A percentile compares a stretch with the other conserved stretches of the same genome.
These are phyloP conservation scores for Mionectes macconnelli DNA, from an alignment of 2,113 vertebrate species.

Conservation along the genomic window DNA sequence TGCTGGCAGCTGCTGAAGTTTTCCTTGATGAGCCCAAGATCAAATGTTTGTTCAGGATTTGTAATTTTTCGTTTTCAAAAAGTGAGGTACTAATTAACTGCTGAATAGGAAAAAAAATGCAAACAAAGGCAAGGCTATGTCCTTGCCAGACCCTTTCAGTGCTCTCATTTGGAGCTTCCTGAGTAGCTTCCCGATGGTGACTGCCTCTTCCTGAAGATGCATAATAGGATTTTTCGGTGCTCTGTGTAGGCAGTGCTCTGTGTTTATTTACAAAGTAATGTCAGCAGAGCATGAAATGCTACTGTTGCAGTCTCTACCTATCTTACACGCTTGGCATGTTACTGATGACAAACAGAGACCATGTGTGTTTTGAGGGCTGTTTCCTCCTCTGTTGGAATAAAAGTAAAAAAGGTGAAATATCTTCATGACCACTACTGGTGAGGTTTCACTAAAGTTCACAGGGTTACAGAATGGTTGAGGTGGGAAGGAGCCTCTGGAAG, in stretches of 20 bases:
- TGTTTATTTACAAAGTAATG: not conserved
- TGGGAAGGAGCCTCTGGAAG: not conserved
- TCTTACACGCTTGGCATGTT: not conserved
- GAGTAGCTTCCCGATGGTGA: not conserved
- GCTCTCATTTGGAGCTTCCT: not conserved
- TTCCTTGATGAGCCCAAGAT: slow-evolving; percentile 31
- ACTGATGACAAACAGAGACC: not conserved
- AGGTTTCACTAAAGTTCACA: not conserved
- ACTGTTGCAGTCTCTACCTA: not conserved
- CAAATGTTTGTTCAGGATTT: slow-evolving; percentile 39
- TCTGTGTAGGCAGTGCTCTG: not conserved
- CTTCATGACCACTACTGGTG: not conserved
- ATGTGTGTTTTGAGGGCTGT: not conserved
- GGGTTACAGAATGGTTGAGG: not conserved
- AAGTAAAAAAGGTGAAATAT: not conserved
- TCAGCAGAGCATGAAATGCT: not conserved
- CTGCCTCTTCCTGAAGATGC: not conserved
- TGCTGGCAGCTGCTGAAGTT: slow-evolving; percentile 44
- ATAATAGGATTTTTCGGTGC: not conserved
- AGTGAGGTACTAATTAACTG: slow-evolving; percentile 48
- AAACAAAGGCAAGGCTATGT: not conserved
- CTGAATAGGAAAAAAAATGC: slow-evolving; percentile 9
- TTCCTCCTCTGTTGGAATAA: not conserved
- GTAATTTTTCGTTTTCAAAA: slow-evolving; percentile 48
- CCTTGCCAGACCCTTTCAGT: not conserved